Conservation (phyloP, 2,797 vertebrate genomes). For the Merluccius polli region DNA sequence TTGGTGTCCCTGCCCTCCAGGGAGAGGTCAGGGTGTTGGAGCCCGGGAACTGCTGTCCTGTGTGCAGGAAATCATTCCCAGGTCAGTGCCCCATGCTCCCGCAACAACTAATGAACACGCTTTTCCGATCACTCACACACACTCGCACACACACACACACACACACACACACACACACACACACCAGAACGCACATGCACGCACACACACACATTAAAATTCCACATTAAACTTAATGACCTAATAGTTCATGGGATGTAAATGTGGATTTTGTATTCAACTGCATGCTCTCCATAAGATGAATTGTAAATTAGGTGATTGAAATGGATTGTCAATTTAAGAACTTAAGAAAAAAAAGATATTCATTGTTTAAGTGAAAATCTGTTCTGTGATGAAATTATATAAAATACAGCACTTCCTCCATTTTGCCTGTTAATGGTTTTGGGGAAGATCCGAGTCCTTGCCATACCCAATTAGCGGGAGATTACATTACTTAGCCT, state of each 20-base stretch:
- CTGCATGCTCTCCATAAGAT: too few species aligned
- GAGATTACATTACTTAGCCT: slow-evolving; percentile 50
- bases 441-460: slow-evolving; percentile 19
- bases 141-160: not conserved
- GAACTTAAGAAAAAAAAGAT: not conserved
- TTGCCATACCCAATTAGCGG: slow-evolving; percentile 43
- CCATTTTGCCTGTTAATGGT: slow-evolving; percentile 23
- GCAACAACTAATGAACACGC: not conserved
- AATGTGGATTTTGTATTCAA: not conserved
- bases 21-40: slow-evolving; percentile 78
- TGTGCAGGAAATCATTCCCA: slow-evolving; percentile 71
- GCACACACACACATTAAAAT: not conserved
- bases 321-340: not conserved
- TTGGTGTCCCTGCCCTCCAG: slow-evolving; percentile 54
- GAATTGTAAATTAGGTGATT: not conserved
- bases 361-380: not conserved
- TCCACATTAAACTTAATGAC: not conserved
- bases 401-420: slow-evolving; percentile 3
- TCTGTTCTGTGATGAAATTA: not conserved
- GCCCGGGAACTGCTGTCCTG: slow-evolving; percentile 79
- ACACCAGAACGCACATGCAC: too few species aligned
- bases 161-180: not conserved
- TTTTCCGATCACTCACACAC: not conserved
- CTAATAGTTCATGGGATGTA: not conserved
- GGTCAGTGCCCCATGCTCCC: slow-evolving; percentile 56